Percentiles rank a stretch among this genome's conserved stretches.
These are phyloP conservation scores for Sebastes itinus DNA, from an alignment of 2,797 vertebrate genomes.

Conservation along the genomic window DNA sequence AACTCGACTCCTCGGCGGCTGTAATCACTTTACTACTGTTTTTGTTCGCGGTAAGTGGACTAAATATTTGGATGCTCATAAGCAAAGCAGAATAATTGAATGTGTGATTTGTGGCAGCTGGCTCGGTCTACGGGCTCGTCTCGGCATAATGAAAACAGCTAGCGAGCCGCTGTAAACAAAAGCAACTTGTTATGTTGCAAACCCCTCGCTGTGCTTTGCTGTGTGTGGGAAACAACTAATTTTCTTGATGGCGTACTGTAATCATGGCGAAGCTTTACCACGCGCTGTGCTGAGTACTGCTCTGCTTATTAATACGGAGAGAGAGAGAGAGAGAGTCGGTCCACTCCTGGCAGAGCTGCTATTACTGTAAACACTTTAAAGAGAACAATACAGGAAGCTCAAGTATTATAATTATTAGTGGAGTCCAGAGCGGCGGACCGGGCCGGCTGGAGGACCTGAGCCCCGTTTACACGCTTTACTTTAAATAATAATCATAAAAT, in stretches of 20 bases:
- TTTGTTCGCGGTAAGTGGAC: conserved; percentile 90
- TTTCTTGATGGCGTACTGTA: conserved; percentile 87
- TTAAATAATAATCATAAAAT: conserved; percentile 33
- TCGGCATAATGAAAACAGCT: conserved; percentile 86
- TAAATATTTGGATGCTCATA: conserved; percentile 91
- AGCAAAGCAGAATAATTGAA: conserved; percentile 89
- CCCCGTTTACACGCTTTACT: conserved; percentile 14
- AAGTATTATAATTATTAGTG: conserved; percentile 69
- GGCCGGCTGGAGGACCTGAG: conserved; percentile 33
- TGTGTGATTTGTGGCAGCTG: conserved; percentile 84
- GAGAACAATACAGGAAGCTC: conserved; percentile 39
- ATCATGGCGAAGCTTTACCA: conserved; percentile 84
- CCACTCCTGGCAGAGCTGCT: conserved; percentile 73
- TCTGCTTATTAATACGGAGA: conserved; percentile 79
- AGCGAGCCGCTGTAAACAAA: conserved; percentile 88
- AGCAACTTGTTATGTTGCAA: conserved; percentile 86
- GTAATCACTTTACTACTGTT: conserved; percentile 87
- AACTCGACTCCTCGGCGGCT: conserved; percentile 81
- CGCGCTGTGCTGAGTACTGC: conserved; percentile 80
- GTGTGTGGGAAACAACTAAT: conserved; percentile 84
- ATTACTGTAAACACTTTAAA: conserved; percentile 74
- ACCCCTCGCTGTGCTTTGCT: conserved; percentile 75
- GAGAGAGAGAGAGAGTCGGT: conserved; percentile 45
- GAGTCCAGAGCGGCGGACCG: conserved; percentile 35
- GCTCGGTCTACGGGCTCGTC: conserved; percentile 81